Conservation (phyloP, 2,888 invertebrate species). For the Hymenopus coronatus region DNA sequence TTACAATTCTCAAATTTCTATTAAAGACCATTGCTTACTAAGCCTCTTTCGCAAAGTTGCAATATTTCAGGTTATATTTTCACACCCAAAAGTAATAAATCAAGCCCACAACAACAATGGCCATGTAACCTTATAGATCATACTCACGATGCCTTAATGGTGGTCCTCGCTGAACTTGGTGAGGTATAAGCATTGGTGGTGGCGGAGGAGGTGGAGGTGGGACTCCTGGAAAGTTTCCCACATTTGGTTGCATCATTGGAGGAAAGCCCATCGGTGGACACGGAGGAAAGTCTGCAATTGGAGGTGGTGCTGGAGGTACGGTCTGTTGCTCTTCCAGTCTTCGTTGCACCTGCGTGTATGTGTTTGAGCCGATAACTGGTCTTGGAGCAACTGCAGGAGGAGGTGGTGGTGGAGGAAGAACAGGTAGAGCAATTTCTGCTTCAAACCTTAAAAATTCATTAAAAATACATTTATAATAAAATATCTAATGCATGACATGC, state of each 20-base stretch:
- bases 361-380: conserved; percentile 69
- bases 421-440: conserved; percentile 65
- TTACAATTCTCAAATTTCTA: too few species aligned
- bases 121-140: background rate
- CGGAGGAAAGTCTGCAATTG: conserved; percentile 42
- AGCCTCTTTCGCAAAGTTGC: too few species aligned
- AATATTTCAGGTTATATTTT: too few species aligned
- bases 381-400: conserved; percentile 54
- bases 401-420: conserved; percentile 52
- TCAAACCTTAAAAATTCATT: conserved; percentile 65
- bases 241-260: conserved; percentile 44
- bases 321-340: conserved; percentile 30
- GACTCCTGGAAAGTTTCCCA: conserved; percentile 52
- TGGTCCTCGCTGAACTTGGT: conserved; percentile 53
- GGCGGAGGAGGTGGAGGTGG: conserved; percentile 63
- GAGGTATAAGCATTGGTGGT: conserved; percentile 61
- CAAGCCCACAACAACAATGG: too few species aligned
- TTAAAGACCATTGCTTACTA: too few species aligned
- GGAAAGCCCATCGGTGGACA: conserved; percentile 38
- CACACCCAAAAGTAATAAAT: too few species aligned
- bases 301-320: conserved; percentile 34
- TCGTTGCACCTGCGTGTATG: conserved; percentile 56
- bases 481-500: background rate
- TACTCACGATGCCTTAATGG: conserved; percentile 45
- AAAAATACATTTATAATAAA: background rate